phyloP scores from a whole-genome alignment of 2,888 invertebrate genomes.

The Xanthostigma xanthostigma region DNA sequence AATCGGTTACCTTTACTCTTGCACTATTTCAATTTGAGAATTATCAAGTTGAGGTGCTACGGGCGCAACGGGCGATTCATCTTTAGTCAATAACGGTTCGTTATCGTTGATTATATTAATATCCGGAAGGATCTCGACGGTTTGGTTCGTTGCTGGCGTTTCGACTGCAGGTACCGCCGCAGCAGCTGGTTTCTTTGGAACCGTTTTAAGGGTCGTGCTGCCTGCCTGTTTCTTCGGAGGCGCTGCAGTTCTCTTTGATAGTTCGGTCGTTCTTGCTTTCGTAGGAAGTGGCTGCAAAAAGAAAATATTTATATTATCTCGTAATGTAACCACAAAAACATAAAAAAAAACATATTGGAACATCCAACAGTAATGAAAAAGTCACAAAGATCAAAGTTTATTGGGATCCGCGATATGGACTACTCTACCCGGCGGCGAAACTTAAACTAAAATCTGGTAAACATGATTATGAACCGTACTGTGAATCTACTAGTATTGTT shows the following conservation, averaged over 20 bases:
- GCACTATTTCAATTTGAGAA: background rate
- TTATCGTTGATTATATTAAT: conserved; percentile 8
- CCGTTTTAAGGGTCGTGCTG: conserved; percentile 10
- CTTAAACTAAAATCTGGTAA: too few species aligned
- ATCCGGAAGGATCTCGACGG: conserved; percentile 14
- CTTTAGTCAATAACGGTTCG: conserved; percentile 22
- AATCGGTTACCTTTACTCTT: background rate
- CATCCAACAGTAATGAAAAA: too few species aligned
- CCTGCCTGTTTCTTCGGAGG: conserved; percentile 2
- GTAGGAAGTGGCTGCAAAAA: background rate
- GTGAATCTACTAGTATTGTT: too few species aligned
- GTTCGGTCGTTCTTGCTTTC: conserved; percentile 18
- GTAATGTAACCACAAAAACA: too few species aligned
- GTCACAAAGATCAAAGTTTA: too few species aligned
- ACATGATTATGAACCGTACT: too few species aligned
- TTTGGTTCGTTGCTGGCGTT: conserved; percentile 13
- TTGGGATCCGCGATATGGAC: too few species aligned
- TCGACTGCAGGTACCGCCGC: conserved; percentile 13
- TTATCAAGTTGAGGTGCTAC: conserved; percentile 1
- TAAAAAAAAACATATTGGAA: too few species aligned
- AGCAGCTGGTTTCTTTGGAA: conserved; percentile 9
- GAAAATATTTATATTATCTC: too few species aligned
- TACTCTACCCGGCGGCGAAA: too few species aligned
- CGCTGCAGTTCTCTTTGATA: conserved; percentile 21
- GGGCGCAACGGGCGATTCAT: conserved; percentile 25